Conservation (phyloP, 1,140 invertebrate species). For the Lucilia sericata region DNA sequence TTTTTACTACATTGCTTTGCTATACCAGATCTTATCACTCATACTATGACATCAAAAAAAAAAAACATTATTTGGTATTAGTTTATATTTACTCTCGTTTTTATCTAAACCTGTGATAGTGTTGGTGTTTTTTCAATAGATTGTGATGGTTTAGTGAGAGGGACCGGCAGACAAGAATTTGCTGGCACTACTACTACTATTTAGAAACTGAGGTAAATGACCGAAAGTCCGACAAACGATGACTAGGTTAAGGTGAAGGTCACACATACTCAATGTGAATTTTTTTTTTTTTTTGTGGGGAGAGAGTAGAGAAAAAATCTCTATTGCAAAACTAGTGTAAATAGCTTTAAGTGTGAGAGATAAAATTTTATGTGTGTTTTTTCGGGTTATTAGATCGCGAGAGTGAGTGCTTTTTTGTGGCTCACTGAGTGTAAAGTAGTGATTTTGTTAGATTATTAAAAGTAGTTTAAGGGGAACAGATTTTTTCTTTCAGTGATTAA, state of each 20-base stretch:
- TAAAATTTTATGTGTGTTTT: background rate
- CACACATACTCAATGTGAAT: slow-evolving; percentile 56
- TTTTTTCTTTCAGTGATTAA: too few species aligned
- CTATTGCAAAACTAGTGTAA: background rate
- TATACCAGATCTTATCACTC: background rate
- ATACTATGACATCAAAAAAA: background rate
- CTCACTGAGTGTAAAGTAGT: background rate
- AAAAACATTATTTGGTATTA: too few species aligned
- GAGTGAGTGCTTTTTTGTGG: background rate
- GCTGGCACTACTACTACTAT: slow-evolving; percentile 1
- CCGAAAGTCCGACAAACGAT: slow-evolving; percentile 66
- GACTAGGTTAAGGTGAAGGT: slow-evolving; percentile 69
- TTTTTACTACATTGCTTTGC: background rate
- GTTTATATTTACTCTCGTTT: background rate
- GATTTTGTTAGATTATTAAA: too few species aligned
- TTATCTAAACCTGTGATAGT: background rate
- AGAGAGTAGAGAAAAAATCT: background rate
- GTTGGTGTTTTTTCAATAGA: background rate
- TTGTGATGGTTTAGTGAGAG: too few species aligned
- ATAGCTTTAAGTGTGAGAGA: background rate
- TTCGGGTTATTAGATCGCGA: background rate
- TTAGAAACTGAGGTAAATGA: slow-evolving; percentile 60
- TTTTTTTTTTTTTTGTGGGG: background rate
- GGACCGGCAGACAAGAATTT: too few species aligned
- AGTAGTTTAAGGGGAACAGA: too few species aligned